These are phyloP conservation scores for Hydropsyche tenuis DNA, from an alignment of 1,140 invertebrate genomes.

Conservation along the genomic window DNA sequence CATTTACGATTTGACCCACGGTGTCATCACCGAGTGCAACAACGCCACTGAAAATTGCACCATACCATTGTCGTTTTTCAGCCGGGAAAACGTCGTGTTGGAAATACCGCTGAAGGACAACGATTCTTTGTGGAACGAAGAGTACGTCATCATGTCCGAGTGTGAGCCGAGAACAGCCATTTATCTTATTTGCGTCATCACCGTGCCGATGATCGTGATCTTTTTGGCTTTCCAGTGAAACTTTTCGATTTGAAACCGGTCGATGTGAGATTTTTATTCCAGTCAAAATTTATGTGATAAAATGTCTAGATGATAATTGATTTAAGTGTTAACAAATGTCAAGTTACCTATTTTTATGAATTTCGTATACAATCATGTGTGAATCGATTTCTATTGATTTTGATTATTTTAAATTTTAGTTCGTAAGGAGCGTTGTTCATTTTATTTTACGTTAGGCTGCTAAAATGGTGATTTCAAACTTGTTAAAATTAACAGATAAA, in stretches of 20 bases:
- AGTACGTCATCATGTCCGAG: constrained; percentile 74
- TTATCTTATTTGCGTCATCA: constrained; percentile 72
- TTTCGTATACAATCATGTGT: no score
- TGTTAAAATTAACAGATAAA: no score
- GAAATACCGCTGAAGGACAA: constrained; percentile 68
- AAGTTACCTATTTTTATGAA: no score
- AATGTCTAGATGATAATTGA: no score
- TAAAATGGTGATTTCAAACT: no score
- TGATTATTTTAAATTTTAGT: no score
- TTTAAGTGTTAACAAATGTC: no score
- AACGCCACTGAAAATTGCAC: constrained; percentile 71
- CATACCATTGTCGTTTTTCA: constrained; percentile 72
- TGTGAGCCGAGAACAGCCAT: constrained; percentile 76
- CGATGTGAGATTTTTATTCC: not conserved
- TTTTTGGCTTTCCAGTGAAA: constrained; percentile 74
- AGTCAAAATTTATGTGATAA: no score
- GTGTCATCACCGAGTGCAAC: constrained; percentile 64
- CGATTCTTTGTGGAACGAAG: constrained; percentile 74
- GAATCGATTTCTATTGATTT: no score
- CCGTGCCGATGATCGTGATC: constrained; percentile 73
- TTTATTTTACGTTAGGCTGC: no score
- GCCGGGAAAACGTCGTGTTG: constrained; percentile 70
- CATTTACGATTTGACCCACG: constrained; percentile 69
- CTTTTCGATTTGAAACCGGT: not conserved
- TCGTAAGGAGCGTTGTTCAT: no score